Conservation (phyloP, 2,113 vertebrate genomes). For the Atrichornis clamosus region DNA sequence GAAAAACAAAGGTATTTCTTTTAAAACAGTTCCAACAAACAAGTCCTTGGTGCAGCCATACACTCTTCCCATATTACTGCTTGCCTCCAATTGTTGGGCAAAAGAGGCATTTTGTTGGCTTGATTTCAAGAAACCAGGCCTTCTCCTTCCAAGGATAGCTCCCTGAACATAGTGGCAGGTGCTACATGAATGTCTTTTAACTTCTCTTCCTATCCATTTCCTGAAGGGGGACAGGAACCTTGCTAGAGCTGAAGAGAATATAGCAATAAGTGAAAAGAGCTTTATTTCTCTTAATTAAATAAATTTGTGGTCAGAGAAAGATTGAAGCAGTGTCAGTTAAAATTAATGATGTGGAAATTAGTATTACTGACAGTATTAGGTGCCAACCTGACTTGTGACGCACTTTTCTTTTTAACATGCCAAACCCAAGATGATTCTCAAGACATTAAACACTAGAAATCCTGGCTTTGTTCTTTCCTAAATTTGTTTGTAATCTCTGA, state of each 20-base stretch:
- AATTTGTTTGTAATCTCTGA: conserved; percentile 8
- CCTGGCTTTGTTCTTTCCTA: not conserved
- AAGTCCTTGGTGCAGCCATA: not conserved
- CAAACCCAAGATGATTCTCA: conserved; percentile 27
- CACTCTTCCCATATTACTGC: not conserved
- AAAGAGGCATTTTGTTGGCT: not conserved
- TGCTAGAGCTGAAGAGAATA: not conserved
- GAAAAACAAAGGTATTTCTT: not conserved
- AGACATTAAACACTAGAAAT: conserved; percentile 14
- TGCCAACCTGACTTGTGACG: conserved; percentile 29
- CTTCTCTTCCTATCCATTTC: not conserved
- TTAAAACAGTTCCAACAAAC: not conserved
- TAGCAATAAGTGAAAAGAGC: not conserved
- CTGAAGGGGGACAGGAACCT: not conserved
- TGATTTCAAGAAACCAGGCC: not conserved
- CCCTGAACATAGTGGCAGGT: not conserved
- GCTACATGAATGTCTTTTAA: not conserved
- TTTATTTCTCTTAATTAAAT: conserved; percentile 6
- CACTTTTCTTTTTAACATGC: not conserved
- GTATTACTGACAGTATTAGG: not conserved
- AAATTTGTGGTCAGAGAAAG: not conserved
- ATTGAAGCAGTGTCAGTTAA: conserved; percentile 6
- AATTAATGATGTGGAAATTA: conserved; percentile 35
- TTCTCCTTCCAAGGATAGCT: not conserved
- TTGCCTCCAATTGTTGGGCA: not conserved